phyloP scores from a whole-genome alignment of 2,797 vertebrate species.

The Apogon hyalosoma region DNA sequence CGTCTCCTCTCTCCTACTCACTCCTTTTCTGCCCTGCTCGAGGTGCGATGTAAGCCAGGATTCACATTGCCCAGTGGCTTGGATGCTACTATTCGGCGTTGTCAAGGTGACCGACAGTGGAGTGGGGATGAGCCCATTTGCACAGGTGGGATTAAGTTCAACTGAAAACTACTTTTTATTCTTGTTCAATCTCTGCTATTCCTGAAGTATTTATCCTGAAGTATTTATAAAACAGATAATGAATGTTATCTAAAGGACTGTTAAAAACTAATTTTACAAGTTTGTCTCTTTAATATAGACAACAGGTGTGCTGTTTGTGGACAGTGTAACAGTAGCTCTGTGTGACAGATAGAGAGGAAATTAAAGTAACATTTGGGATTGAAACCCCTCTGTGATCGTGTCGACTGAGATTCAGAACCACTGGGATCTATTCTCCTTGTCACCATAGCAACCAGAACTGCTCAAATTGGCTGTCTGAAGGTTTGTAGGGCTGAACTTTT shows the following conservation, averaged over 20 bases:
- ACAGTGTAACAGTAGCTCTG: background rate
- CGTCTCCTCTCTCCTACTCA: constrained; percentile 82
- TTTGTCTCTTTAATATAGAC: background rate
- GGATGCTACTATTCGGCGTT: constrained; percentile 82
- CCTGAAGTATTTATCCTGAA: too few species aligned
- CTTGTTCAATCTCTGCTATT: too few species aligned
- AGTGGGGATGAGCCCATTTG: constrained; percentile 85
- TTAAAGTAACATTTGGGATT: constrained; percentile 40
- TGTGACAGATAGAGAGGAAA: constrained; percentile 15
- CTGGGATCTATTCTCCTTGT: constrained; percentile 67
- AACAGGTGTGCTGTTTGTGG: background rate
- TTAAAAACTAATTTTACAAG: background rate
- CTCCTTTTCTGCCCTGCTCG: constrained; percentile 85
- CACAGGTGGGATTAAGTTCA: constrained; percentile 77
- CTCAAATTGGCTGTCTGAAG: constrained; percentile 44
- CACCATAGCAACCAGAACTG: constrained; percentile 72
- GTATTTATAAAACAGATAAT: background rate
- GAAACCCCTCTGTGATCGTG: constrained; percentile 60
- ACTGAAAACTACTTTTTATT: background rate
- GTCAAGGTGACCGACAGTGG: constrained; percentile 89
- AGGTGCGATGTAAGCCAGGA: constrained; percentile 83
- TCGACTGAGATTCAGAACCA: constrained; percentile 66
- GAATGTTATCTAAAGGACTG: background rate
- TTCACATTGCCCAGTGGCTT: constrained; percentile 78
- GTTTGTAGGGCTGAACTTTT: constrained; percentile 46